A percentile compares a stretch with the other conserved stretches of the same genome.
Conservation (phyloP, 2,113 vertebrate species). For the Pteronura brasiliensis region DNA sequence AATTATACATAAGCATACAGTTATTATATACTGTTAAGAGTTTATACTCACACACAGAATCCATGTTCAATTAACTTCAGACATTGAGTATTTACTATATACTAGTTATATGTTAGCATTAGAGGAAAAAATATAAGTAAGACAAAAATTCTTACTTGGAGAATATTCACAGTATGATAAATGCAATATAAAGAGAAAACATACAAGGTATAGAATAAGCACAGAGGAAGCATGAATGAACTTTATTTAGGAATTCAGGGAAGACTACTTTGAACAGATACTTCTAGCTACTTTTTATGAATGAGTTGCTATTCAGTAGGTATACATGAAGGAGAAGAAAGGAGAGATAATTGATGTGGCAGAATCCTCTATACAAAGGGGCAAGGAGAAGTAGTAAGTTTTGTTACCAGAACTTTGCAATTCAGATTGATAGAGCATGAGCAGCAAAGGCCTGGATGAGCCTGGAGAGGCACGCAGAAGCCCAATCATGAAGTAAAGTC, state of each 20-base stretch:
- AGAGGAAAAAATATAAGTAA: neutral
- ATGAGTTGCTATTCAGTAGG: neutral
- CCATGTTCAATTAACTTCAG: conserved; percentile 30
- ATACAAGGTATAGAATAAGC: neutral
- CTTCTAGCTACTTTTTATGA: neutral
- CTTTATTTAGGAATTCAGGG: neutral
- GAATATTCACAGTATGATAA: conserved; percentile 29
- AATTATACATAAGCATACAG: neutral
- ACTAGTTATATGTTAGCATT: conserved; percentile 14
- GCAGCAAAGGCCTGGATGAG: neutral
- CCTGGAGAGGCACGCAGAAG: neutral
- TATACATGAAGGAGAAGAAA: neutral
- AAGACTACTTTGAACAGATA: conserved; percentile 12
- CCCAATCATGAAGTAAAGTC: neutral
- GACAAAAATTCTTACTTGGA: neutral
- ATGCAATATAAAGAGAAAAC: neutral
- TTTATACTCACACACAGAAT: conserved; percentile 20
- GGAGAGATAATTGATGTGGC: neutral
- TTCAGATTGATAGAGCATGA: neutral
- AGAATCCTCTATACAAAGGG: neutral
- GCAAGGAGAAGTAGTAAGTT: neutral
- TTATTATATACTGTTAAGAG: neutral
- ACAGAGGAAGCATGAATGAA: neutral
- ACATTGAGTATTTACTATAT: conserved; percentile 16
- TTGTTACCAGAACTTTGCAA: neutral